Base-by-base conservation (phyloP, 53 echinoderm and acorn worm genomes). In the Mesocentrotus franciscanus region DNA sequence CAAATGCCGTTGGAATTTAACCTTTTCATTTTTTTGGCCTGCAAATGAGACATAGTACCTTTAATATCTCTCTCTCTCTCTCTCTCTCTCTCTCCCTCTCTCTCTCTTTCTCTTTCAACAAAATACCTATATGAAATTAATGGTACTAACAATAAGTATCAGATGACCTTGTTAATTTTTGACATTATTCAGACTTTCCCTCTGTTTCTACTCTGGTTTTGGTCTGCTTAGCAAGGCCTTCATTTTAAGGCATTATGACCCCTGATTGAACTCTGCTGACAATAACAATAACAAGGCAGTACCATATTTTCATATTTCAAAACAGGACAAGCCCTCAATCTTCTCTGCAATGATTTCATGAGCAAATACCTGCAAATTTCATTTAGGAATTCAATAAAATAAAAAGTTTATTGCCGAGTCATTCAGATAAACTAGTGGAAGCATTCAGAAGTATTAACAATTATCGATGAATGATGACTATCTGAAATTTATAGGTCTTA, bases 201-300 rank as follows among this genome's bases (percentile, higher is more conserved):
- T 92, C 24, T 22, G 4, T 72, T 68, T 72, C 27, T 92, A 13
- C 49, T 90, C 68, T 64, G 22, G 70, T 92, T 92, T 72, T 92
- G 70, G 70, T 92, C 92, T 55, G 24, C 35, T 72, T 66, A 10
- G 15, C 87, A 57, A 57, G 87, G 20, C 87, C 87, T 87, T 58
- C 87, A 87, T 87, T 27, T 75, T 58, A 12, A 6, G 56, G n/a
- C 1, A 11, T 6, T 58, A 87, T 57, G 87, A 39, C 57, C 87
- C 58, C 27, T 13, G 0, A 29, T 20, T 87, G 57, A 87, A 87
- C 87, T 58, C 87, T 4, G 56, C 87, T 87, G 87, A 87, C 56
- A 57, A 87, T 57, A 59, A 58, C 87, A 87, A 84, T 55, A 84
- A 84, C 84, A 55, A 84, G 29, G 29, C 84, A 8, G n/a, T 87